Percentiles rank a stretch among this genome's conserved stretches.
These are phyloP conservation scores for Murina feae DNA, from an alignment of 2,113 vertebrate species.

Conservation along the genomic window DNA sequence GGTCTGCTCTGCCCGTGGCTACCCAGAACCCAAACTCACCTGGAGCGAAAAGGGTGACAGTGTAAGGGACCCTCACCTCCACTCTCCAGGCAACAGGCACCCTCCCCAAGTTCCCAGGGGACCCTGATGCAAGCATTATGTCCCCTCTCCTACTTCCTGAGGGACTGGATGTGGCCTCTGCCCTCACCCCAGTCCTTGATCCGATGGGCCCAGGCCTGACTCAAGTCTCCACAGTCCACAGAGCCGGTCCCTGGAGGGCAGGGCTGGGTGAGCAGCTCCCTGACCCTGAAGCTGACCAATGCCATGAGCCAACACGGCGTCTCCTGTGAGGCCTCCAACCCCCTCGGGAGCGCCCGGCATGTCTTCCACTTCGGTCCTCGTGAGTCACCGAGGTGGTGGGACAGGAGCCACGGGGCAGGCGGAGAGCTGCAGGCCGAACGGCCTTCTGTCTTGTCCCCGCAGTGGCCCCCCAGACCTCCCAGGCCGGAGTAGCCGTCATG, in stretches of 20 bases:
- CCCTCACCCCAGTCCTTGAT: neutral
- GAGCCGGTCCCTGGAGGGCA: neutral
- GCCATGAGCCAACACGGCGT: constrained; percentile 80
- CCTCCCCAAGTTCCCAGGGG: neutral
- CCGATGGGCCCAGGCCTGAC: neutral
- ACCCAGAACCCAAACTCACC: constrained; percentile 79
- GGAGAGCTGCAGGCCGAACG: neutral
- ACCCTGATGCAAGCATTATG: fast-evolving
- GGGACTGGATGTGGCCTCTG: neutral
- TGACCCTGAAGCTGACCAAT: constrained; percentile 80
- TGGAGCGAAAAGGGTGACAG: constrained; percentile 77
- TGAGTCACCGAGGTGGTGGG: neutral
- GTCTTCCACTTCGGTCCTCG: constrained; percentile 64
- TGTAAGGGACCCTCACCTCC: constrained; percentile 55
- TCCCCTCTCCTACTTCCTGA: neutral
- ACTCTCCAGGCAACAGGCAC: neutral
- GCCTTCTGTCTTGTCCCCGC: neutral
- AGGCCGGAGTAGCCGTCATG: constrained; percentile 87
- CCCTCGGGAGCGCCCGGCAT: constrained; percentile 69
- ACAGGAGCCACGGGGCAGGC: fast-evolving
- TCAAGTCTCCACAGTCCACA: constrained; percentile 19
- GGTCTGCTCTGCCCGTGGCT: constrained; percentile 76
- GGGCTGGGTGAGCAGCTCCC: constrained; percentile 81
- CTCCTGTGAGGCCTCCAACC: constrained; percentile 82
- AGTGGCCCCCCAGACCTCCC: constrained; percentile 80